Evolutionary conservation across 23 tunicate genomes (phyloP).

Genomic region (Ascidia mentula): DNA sequence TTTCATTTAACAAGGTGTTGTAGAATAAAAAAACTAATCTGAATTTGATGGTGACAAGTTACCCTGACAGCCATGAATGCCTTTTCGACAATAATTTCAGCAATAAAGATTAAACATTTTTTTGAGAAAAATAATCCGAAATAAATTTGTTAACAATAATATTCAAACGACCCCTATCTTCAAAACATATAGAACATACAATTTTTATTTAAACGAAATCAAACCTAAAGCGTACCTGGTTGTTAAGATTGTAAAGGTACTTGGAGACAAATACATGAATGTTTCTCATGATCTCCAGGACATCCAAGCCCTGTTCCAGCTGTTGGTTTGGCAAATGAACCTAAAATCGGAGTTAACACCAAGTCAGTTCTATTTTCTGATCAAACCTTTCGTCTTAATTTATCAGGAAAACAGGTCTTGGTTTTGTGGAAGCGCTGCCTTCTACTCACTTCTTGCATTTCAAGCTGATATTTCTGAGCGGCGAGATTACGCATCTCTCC

Average conservation of each 20-base stretch:
- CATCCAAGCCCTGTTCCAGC: slow-evolving; percentile 92
- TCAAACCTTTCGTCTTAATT: background rate
- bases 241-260: slow-evolving; percentile 87
- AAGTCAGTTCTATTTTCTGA: too few relatives aligned
- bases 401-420: too few relatives aligned
- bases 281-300: slow-evolving; percentile 86
- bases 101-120: too few relatives aligned
- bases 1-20: background rate
- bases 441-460: slow-evolving; percentile 71
- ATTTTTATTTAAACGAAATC: too few relatives aligned
- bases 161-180: too few relatives aligned
- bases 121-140: too few relatives aligned
- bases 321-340: slow-evolving; percentile 93
- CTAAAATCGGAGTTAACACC: too few relatives aligned
- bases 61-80: too few relatives aligned
- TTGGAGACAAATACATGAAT: slow-evolving; percentile 91
- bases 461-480: slow-evolving; percentile 73
- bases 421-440: background rate
- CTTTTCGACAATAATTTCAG: too few relatives aligned
- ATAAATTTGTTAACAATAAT: too few relatives aligned
- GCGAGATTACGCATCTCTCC: slow-evolving; percentile 92
- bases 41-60: too few relatives aligned
- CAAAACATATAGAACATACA: too few relatives aligned
- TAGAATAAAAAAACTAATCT: background rate
- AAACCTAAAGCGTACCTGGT: slow-evolving; percentile 63